phyloP scores from a whole-genome alignment of 1,140 invertebrate species.

The Drosophila ananassae region DNA sequence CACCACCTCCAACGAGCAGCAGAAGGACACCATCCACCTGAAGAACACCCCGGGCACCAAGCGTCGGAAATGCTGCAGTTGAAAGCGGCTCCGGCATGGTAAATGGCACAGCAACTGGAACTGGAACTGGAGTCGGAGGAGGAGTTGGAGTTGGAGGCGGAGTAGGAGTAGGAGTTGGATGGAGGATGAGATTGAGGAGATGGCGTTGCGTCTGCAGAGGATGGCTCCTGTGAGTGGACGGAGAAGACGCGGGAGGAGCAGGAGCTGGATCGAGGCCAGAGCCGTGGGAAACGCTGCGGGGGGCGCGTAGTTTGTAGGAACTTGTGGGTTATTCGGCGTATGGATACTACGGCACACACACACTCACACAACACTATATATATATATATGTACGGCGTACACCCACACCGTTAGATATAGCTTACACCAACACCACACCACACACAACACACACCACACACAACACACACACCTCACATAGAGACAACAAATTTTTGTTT shows the following conservation, averaged over 20 bases:
- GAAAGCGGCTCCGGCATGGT: constrained; percentile 54
- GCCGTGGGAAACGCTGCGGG: constrained; percentile 35
- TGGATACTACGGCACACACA: constrained; percentile 27
- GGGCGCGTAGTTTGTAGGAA: constrained; percentile 61
- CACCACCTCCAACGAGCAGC: constrained; percentile 84
- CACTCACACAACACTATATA: constrained; percentile 6
- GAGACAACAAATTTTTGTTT: constrained; percentile 50
- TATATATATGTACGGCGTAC: constrained; percentile 7
- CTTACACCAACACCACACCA: constrained; percentile 33
- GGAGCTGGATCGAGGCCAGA: constrained; percentile 22
- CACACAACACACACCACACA: constrained; percentile 19
- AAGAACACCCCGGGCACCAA: constrained; percentile 65
- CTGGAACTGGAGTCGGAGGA: constrained; percentile 19
- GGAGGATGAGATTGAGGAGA: background rate
- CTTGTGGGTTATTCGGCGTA: constrained; percentile 42
- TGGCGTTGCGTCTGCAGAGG: too few relatives aligned
- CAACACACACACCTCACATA: constrained; percentile 5
- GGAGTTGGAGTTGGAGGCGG: background rate
- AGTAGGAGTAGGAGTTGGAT: background rate
- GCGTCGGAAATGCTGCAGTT: constrained; percentile 81
- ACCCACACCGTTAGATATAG: constrained; percentile 42
- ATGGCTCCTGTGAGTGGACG: background rate
- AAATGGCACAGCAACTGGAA: constrained; percentile 33
- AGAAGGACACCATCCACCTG: constrained; percentile 85
- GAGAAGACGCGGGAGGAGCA: constrained; percentile 9